phyloP scores from a whole-genome alignment of 2,797 vertebrate genomes.

The Peromyscus eremicus region DNA sequence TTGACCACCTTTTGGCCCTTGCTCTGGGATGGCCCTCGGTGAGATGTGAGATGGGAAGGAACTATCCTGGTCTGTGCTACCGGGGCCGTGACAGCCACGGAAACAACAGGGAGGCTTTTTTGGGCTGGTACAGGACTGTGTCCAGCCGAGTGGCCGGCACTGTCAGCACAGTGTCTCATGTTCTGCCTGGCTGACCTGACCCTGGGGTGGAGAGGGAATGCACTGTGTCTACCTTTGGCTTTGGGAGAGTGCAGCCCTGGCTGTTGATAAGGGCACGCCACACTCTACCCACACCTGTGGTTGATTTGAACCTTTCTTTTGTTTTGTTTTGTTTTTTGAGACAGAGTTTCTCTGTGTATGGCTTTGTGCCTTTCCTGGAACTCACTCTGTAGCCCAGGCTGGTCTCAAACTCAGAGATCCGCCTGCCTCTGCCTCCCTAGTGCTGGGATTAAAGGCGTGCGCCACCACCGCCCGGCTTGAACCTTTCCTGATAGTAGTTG shows the following conservation, averaged over 20 bases:
- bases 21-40: not conserved
- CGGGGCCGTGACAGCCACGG: not conserved
- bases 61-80: not conserved
- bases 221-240: not conserved
- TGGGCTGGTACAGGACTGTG: not conserved
- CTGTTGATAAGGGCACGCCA: fast-evolving
- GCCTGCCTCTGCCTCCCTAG: too few relatives aligned
- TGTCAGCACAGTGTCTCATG: fast-evolving
- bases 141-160: not conserved
- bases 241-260: not conserved
- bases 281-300: not conserved
- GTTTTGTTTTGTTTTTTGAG: too few relatives aligned
- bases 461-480: not conserved
- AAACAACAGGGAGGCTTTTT: not conserved
- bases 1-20: not conserved
- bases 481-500: not conserved
- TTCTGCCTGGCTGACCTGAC: not conserved
- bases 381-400: too few relatives aligned
- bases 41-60: not conserved
- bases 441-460: too few relatives aligned
- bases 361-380: too few relatives aligned
- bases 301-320: not conserved
- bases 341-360: too few relatives aligned
- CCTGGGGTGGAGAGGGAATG: too few relatives aligned
- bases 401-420: too few relatives aligned